Conservation (phyloP, 2,888 invertebrate genomes). For the Ommatoiulus sabulosus region DNA sequence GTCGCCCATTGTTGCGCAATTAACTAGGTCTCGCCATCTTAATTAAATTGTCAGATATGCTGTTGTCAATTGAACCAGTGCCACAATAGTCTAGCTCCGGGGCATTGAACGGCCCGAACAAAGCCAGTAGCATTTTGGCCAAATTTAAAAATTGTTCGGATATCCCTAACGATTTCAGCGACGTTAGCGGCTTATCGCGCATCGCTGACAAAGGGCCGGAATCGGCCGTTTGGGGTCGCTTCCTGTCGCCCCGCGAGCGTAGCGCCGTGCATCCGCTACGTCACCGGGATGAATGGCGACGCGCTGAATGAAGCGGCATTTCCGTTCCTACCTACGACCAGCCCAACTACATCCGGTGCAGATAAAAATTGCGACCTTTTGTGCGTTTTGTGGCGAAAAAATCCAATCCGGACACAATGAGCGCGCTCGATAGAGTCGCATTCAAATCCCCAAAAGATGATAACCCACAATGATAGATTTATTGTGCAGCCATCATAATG, state of each 20-base stretch:
- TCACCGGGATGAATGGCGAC: slow-evolving; percentile 2
- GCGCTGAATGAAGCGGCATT: slow-evolving; percentile 4
- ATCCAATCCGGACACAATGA: slow-evolving; percentile 37
- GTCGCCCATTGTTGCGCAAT: too few species aligned
- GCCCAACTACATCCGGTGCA: slow-evolving; percentile 39
- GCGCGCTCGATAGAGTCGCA: slow-evolving; percentile 24
- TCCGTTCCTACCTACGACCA: slow-evolving; percentile 25
- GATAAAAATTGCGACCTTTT: slow-evolving; percentile 39
- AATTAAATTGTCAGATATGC: neutral
- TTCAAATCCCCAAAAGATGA: slow-evolving; percentile 40
- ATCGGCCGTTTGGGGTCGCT: slow-evolving; percentile 20
- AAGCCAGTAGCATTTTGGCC: neutral
- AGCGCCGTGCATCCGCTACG: neutral
- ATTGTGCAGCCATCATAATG: slow-evolving; percentile 22
- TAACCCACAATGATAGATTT: slow-evolving; percentile 40
- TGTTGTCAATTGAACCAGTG: neutral
- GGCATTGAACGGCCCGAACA: neutral
- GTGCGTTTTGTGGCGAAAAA: neutral
- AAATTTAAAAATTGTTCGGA: neutral
- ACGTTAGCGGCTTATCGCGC: neutral
- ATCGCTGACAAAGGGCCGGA: slow-evolving; percentile 1
- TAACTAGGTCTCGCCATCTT: neutral
- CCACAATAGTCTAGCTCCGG: neutral
- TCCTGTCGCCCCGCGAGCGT: neutral
- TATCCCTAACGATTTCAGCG: neutral